Conservation (phyloP, 2,888 invertebrate species). For the Chloromyia formosa region DNA sequence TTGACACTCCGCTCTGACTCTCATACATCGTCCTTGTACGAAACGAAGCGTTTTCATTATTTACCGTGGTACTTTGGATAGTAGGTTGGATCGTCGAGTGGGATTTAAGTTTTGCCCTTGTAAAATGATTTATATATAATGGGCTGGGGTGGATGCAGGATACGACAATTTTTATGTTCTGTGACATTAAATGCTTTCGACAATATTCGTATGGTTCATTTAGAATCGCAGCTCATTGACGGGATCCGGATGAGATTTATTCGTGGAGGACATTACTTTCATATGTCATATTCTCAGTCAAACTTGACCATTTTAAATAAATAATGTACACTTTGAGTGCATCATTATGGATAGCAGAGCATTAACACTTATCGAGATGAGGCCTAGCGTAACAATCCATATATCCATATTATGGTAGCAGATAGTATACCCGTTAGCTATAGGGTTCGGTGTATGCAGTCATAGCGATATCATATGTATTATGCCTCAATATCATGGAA, state of each 20-base stretch:
- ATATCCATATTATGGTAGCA: too few species aligned
- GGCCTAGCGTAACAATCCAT: too few species aligned
- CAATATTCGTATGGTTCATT: background rate
- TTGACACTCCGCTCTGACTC: slow-evolving; percentile 22
- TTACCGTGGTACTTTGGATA: background rate
- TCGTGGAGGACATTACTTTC: too few species aligned
- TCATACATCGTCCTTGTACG: background rate
- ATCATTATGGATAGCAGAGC: too few species aligned
- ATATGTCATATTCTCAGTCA: too few species aligned
- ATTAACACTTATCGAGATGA: too few species aligned
- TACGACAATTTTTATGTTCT: slow-evolving; percentile 16
- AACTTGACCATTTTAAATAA: too few species aligned
- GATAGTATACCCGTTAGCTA: too few species aligned
- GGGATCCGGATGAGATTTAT: background rate
- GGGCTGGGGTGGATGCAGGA: background rate
- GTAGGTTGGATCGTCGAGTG: background rate
- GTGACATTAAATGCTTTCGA: slow-evolving; percentile 5
- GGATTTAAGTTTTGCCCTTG: slow-evolving; percentile 30
- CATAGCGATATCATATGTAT: too few species aligned
- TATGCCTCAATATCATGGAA: too few species aligned
- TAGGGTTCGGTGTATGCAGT: too few species aligned
- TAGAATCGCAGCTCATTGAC: background rate
- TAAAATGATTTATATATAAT: slow-evolving; percentile 23
- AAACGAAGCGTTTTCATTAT: slow-evolving; percentile 7
- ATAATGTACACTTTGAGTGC: too few species aligned